phyloP scores from a whole-genome alignment of 2,888 invertebrate genomes.

The Dicroscelio sp. region DNA sequence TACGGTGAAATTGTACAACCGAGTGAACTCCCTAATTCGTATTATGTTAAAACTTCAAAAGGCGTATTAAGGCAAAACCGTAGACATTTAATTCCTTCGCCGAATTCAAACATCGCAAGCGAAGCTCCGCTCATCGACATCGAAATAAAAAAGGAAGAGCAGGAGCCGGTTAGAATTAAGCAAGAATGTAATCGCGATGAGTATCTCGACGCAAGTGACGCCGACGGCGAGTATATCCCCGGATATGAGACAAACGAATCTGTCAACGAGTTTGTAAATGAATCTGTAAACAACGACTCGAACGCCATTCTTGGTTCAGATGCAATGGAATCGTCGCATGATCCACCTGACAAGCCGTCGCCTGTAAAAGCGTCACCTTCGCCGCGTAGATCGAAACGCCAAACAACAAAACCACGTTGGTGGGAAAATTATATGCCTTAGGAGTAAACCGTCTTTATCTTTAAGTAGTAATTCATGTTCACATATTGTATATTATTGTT shows the following conservation, averaged over 20 bases:
- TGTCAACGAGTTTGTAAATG: no score
- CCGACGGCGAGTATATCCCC: not conserved
- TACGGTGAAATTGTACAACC: conserved; percentile 31
- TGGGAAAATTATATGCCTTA: not conserved
- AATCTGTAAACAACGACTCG: no score
- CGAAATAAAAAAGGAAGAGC: not conserved
- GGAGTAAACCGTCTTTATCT: no score
- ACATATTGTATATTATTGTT: not conserved
- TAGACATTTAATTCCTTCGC: not conserved
- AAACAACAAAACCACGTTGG: not conserved
- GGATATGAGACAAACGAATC: not conserved
- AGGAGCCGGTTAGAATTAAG: not conserved
- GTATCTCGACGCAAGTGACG: not conserved
- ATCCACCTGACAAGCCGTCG: not conserved
- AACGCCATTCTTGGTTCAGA: no score
- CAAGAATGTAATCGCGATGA: not conserved
- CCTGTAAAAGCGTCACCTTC: not conserved
- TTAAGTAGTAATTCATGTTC: not conserved
- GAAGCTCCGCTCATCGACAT: not conserved
- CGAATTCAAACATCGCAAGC: not conserved
- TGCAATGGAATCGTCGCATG: not conserved
- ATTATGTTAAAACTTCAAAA: not conserved
- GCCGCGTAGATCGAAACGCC: not conserved
- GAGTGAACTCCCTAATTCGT: conserved; percentile 36
- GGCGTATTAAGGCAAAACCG: conserved; percentile 18